These are phyloP conservation scores for Podocnemis expansa DNA, from an alignment of 2,113 vertebrate species.

Conservation along the genomic window DNA sequence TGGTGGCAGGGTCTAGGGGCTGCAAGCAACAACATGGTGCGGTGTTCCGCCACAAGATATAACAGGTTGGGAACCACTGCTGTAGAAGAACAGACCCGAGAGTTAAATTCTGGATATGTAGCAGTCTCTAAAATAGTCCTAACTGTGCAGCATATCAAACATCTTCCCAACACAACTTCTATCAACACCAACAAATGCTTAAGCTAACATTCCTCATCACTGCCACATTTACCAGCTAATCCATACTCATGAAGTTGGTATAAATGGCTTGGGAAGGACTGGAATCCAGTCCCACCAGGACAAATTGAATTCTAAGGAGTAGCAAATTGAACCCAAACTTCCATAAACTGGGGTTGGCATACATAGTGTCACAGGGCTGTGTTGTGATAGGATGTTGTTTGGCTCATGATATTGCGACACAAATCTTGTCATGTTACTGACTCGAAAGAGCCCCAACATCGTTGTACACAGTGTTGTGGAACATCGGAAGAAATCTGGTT, in stretches of 20 bases:
- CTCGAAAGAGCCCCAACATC: not conserved
- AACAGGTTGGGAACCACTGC: too few relatives aligned
- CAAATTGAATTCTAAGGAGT: not conserved
- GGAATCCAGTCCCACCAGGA: not conserved
- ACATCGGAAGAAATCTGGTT: not conserved
- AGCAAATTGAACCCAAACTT: not conserved
- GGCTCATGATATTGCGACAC: rapidly evolving
- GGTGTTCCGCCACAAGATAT: too few relatives aligned
- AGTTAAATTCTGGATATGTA: not conserved
- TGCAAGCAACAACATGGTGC: too few relatives aligned
- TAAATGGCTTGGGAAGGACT: not conserved
- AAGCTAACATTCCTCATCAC: not conserved
- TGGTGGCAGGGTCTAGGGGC: too few relatives aligned
- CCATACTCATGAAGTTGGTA: rapidly evolving
- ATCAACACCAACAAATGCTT: not conserved
- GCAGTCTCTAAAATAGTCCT: not conserved
- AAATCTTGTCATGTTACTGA: not conserved
- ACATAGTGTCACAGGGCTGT: not conserved
- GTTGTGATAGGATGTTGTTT: not conserved
- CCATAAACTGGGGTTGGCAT: not conserved
- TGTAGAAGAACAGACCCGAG: not conserved
- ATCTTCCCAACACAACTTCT: not conserved
- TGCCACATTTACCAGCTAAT: rapidly evolving
- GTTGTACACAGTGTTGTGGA: not conserved
- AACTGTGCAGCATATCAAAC: rapidly evolving